Percentiles rank a stretch among this genome's conserved stretches.
phyloP scores from a whole-genome alignment of 2,797 vertebrate genomes.

The Poeciliopsis paucimaculata region DNA sequence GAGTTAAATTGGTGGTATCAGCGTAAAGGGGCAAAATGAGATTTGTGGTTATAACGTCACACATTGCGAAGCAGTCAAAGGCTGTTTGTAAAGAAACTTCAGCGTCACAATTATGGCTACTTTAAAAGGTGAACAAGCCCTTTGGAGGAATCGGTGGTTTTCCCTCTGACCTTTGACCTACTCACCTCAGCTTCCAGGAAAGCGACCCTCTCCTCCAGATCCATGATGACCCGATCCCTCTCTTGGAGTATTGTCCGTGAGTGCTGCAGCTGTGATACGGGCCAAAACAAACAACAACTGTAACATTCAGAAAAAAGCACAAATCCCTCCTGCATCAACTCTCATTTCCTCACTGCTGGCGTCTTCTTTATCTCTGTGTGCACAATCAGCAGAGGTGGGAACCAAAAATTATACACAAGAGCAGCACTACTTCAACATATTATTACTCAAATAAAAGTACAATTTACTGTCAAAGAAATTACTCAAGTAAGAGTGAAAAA shows the following conservation, averaged over 20 bases:
- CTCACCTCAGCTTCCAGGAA: constrained; percentile 93
- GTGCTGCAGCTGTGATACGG: constrained; percentile 88
- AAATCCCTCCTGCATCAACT: constrained; percentile 7
- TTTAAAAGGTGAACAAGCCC: background rate
- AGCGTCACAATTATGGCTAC: background rate
- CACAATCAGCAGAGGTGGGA: too few species aligned
- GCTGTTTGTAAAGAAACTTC: background rate
- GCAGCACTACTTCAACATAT: too few species aligned
- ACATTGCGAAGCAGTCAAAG: background rate
- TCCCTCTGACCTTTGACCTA: background rate
- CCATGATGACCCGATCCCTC: constrained; percentile 84
- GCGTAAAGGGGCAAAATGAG: background rate
- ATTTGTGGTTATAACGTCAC: background rate
- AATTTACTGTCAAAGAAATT: too few species aligned
- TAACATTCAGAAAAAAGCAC: background rate
- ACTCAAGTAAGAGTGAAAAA: too few species aligned
- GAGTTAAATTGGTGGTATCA: background rate
- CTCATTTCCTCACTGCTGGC: constrained; percentile 51
- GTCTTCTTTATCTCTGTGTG: constrained; percentile 36
- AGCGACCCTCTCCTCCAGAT: constrained; percentile 89
- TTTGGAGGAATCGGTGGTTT: background rate
- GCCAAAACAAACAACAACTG: constrained; percentile 25
- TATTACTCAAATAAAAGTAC: too few species aligned
- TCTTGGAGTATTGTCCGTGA: constrained; percentile 87
- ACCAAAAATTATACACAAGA: too few species aligned